phyloP scores from a whole-genome alignment of 1,140 invertebrate genomes.

The Apis cerana region DNA sequence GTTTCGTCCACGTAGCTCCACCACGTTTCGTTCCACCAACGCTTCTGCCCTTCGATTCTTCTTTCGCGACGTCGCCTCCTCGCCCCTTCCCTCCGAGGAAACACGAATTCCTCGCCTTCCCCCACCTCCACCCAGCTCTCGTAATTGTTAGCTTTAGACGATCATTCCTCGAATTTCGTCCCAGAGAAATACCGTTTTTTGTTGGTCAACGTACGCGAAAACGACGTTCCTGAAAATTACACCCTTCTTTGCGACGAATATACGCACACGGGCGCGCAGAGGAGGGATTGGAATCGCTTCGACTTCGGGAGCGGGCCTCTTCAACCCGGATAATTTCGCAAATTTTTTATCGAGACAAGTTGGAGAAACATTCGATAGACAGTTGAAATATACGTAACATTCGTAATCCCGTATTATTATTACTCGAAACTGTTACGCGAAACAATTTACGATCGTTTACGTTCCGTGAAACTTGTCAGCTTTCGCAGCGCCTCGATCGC shows the following conservation, averaged over 20 bases:
- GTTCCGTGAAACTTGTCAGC: neutral
- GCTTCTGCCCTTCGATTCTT: slow-evolving; percentile 56
- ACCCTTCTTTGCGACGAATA: neutral
- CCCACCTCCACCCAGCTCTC: no score
- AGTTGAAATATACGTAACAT: no score
- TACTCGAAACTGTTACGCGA: neutral
- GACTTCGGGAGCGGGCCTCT: no score
- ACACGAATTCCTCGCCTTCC: slow-evolving; percentile 55
- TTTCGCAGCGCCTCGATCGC: neutral
- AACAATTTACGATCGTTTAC: slow-evolving; percentile 15
- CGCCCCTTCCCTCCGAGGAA: slow-evolving; percentile 57
- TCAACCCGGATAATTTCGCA: no score
- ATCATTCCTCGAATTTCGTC: slow-evolving; percentile 27
- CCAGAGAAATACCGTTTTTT: slow-evolving; percentile 3
- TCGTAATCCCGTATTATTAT: neutral
- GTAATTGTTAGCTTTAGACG: slow-evolving; percentile 59
- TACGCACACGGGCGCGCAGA: no score
- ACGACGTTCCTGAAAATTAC: slow-evolving; percentile 19
- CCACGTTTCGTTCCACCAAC: slow-evolving; percentile 42
- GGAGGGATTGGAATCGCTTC: no score
- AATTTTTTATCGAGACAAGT: no score
- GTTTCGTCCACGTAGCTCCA: slow-evolving; percentile 2
- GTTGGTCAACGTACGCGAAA: no score
- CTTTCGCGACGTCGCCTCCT: slow-evolving; percentile 1
- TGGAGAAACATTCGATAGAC: neutral